Conservation (phyloP, 2,797 vertebrate species). For the Malurus splendens region DNA sequence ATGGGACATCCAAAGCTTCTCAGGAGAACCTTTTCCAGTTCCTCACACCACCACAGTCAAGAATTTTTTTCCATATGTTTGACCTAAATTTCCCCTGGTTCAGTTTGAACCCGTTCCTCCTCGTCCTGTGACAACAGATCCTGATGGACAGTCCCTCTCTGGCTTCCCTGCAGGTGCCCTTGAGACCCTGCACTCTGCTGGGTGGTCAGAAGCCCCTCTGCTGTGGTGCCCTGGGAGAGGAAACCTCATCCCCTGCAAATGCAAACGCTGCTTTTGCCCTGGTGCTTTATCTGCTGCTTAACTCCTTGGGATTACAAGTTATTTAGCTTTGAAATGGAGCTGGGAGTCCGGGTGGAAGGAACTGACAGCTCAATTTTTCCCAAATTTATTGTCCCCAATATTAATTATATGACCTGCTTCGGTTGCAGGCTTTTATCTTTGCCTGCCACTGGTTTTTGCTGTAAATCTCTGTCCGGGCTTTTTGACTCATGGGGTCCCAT, state of each 20-base stretch:
- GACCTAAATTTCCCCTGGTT: neutral
- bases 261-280: neutral
- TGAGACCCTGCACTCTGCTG: neutral
- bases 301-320: neutral
- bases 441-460: neutral
- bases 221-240: neutral
- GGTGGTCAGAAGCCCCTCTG: neutral
- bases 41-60: neutral
- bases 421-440: constrained; percentile 22
- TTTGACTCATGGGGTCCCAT: neutral
- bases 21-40: neutral
- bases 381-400: neutral
- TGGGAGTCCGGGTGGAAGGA: neutral
- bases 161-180: neutral
- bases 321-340: neutral
- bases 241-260: fast-evolving
- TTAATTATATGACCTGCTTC: neutral
- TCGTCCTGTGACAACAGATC: neutral
- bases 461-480: neutral
- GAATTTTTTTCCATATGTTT: neutral
- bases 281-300: neutral
- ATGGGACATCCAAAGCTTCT: neutral
- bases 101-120: neutral
- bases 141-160: neutral
- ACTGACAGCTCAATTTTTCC: constrained; percentile 28